Percentiles rank a stretch among this genome's conserved stretches.
Conservation (phyloP, 2,113 vertebrate genomes). For the Grammomys dolichurus region DNA sequence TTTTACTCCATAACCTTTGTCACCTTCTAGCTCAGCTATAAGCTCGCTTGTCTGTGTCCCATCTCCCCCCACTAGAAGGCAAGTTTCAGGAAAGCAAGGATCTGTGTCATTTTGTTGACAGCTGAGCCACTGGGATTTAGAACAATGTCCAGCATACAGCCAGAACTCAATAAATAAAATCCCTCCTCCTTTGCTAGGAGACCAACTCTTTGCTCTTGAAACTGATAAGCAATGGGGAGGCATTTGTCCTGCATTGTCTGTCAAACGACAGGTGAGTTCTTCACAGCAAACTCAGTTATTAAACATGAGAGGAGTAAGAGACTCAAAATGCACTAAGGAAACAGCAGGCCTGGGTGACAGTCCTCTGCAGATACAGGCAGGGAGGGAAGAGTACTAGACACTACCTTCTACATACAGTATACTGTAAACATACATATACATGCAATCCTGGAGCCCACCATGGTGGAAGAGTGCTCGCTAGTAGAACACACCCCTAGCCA, state of each 20-base stretch:
- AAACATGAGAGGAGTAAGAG: not conserved
- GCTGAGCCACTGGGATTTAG: not conserved
- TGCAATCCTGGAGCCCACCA: not conserved
- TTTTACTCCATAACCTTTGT: not conserved
- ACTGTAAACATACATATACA: not conserved
- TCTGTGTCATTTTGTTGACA: not conserved
- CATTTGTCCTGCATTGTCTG: not conserved
- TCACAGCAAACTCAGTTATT: not conserved
- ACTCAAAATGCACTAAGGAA: not conserved
- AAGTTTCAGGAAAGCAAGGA: not conserved
- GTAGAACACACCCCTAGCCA: not conserved
- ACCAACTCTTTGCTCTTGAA: conserved; percentile 30
- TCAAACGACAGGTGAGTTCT: conserved; percentile 9
- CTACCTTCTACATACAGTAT: rapidly evolving
- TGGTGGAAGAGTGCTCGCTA: not conserved
- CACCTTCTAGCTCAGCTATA: not conserved
- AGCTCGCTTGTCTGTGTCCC: not conserved
- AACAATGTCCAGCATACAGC: not conserved
- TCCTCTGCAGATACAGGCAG: not conserved
- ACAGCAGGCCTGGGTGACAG: not conserved
- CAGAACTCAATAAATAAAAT: conserved; percentile 38
- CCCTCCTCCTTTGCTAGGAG: not conserved
- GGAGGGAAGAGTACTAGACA: not conserved
- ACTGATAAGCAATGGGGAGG: not conserved
- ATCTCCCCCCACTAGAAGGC: not conserved